A percentile compares a stretch with the other conserved stretches of the same genome.
Conservation (phyloP, 1,140 invertebrate genomes). For the Drosophila setifemur region DNA sequence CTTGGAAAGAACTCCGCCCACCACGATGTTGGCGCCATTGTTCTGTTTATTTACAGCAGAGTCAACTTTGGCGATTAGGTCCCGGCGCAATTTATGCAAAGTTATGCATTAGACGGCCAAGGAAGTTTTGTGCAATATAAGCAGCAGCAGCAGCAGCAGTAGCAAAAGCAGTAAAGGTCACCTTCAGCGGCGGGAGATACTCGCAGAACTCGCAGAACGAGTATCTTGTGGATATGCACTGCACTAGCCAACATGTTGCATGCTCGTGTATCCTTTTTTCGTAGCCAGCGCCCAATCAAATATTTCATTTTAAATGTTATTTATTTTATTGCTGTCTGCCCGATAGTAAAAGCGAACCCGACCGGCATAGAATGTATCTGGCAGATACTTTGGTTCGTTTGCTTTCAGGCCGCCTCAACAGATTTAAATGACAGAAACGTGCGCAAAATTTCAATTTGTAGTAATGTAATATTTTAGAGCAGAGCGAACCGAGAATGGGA, state of each 20-base stretch:
- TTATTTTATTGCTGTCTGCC: conserved; percentile 35
- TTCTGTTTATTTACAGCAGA: conserved; percentile 57
- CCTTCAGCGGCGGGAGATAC: conserved; percentile 29
- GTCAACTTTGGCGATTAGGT: conserved; percentile 58
- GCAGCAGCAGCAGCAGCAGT: no score
- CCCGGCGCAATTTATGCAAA: conserved; percentile 55
- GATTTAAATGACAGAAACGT: conserved; percentile 80
- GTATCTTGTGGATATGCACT: not conserved
- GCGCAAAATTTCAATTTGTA: conserved; percentile 75
- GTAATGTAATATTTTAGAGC: conserved; percentile 70
- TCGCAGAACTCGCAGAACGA: no score
- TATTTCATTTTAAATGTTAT: conserved; percentile 56
- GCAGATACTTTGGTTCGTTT: conserved; percentile 61
- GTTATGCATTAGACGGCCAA: conserved; percentile 55
- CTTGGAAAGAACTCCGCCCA: conserved; percentile 11
- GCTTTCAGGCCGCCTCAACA: conserved; percentile 54
- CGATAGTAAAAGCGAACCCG: conserved; percentile 8
- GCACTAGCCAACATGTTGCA: conserved; percentile 23
- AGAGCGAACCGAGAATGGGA: conserved; percentile 6
- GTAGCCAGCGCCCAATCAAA: conserved; percentile 40
- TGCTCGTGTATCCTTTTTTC: conserved; percentile 18
- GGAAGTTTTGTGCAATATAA: conserved; percentile 19
- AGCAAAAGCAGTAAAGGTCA: conserved; percentile 59
- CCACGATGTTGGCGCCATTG: conserved; percentile 38
- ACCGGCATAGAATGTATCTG: conserved; percentile 32